Conservation (phyloP, 2,113 vertebrate species). For the human (Homo sapiens) region GRCh38 chr13:92736501-92737000, state of each 20-base stretch:
- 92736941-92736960: not conserved
- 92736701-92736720: not conserved
- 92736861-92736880: not conserved
- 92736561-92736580: not conserved
- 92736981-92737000: not conserved
- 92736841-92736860: not conserved
- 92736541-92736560: rapidly evolving
- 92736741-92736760: too few species aligned
- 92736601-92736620: not conserved
- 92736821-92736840: not conserved
- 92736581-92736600: not conserved
- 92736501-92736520: not conserved
- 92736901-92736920: not conserved
- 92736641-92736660: not conserved
- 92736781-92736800: not conserved
- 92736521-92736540: not conserved
- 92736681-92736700: not conserved
- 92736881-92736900: not conserved
- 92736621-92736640: not conserved
- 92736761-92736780: not conserved
- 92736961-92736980: not conserved
- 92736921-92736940: not conserved
- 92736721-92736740: not conserved
- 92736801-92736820: not conserved
- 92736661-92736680: not conserved